phyloP scores from a whole-genome alignment of 2,797 vertebrate genomes.

The Acomys russatus region DNA sequence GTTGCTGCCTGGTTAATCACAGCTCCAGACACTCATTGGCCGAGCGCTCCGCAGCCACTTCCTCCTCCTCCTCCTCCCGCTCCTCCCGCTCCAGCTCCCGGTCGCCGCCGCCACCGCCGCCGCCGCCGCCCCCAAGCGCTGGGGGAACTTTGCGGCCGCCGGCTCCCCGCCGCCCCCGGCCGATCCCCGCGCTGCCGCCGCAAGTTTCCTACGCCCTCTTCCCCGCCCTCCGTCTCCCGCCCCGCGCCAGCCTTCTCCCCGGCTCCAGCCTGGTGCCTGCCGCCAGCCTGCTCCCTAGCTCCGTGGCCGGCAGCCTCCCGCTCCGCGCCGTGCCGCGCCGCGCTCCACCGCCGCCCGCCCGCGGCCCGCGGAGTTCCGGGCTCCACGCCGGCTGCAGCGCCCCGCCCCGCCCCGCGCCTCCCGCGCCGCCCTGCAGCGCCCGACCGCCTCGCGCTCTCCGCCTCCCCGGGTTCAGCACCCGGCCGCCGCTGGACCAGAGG shows the following conservation, averaged over 20 bases:
- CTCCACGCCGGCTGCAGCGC: slow-evolving; percentile 75
- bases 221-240: slow-evolving; percentile 71
- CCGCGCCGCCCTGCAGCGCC: slow-evolving; percentile 72
- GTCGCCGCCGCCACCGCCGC: slow-evolving; percentile 61
- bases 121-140: slow-evolving; percentile 67
- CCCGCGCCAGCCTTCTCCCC: slow-evolving; percentile 67
- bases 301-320: slow-evolving; percentile 52
- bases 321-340: slow-evolving; percentile 61
- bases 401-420: slow-evolving; percentile 71
- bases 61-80: slow-evolving; percentile 80
- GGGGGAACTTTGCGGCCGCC: slow-evolving; percentile 77
- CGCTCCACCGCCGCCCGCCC: background rate
- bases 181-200: slow-evolving; percentile 70
- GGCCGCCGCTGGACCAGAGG: slow-evolving; percentile 78
- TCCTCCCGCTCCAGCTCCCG: slow-evolving; percentile 77
- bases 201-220: slow-evolving; percentile 82
- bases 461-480: slow-evolving; percentile 74
- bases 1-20: slow-evolving; percentile 90
- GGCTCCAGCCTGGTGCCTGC: slow-evolving; percentile 66
- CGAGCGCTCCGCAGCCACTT: slow-evolving; percentile 85
- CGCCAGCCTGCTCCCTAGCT: slow-evolving; percentile 68
- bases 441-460: slow-evolving; percentile 62
- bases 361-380: slow-evolving; percentile 81
- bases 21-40: slow-evolving; percentile 86
- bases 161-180: slow-evolving; percentile 53